Percentiles rank a stretch among this genome's conserved stretches.
These are phyloP conservation scores for Rotaria macrura DNA, from an alignment of 2,888 invertebrate genomes.

Conservation along the genomic window DNA sequence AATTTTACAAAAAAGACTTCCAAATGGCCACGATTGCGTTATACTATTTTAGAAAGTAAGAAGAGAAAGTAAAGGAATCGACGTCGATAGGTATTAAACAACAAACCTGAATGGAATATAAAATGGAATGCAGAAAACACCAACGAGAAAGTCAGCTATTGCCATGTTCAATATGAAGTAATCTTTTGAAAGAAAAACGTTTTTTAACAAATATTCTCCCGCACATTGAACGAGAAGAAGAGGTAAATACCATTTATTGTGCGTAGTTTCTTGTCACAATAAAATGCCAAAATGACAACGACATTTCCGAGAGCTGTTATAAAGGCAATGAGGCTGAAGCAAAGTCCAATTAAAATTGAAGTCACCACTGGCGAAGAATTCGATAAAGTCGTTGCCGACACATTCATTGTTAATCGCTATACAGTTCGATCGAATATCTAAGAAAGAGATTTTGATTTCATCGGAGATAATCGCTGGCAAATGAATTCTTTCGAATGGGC, in stretches of 20 bases:
- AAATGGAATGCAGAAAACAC: conserved; percentile 35
- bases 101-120: conserved; percentile 37
- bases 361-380: not conserved
- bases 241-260: conserved; percentile 36
- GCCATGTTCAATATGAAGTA: conserved; percentile 38
- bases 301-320: conserved; percentile 36
- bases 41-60: not conserved
- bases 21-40: conserved; percentile 35
- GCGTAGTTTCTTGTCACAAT: conserved; percentile 35
- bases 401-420: not conserved
- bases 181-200: conserved; percentile 28
- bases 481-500: too few relatives aligned
- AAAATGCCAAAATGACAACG: conserved; percentile 37
- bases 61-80: not conserved
- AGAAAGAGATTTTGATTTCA: too few relatives aligned
- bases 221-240: too few relatives aligned
- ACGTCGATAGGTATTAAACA: not conserved
- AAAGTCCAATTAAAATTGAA: not conserved
- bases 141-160: conserved; percentile 38
- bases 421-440: too few relatives aligned
- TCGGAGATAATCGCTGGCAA: too few relatives aligned
- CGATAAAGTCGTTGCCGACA: not conserved
- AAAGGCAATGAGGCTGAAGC: conserved; percentile 30
- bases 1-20: conserved; percentile 36
- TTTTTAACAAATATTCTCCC: too few relatives aligned